Evolutionary conservation across 2,797 vertebrate species (phyloP).

Genomic region (Lacerta agilis): DNA sequence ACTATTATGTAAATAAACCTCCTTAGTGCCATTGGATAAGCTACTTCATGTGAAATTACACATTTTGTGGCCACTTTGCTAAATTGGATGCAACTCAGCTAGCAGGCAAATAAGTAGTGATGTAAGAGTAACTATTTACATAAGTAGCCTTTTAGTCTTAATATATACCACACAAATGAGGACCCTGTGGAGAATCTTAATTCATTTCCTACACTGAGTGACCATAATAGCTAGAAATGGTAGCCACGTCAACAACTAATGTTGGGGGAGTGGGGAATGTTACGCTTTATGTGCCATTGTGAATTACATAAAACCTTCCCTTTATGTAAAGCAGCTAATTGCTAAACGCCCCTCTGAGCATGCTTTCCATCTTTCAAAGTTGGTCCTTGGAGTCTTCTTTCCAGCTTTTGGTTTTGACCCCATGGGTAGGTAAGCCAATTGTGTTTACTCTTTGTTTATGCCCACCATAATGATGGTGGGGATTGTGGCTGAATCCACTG

Average conservation of each 20-base stretch:
- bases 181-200: slow-evolving; percentile 70
- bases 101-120: slow-evolving; percentile 63
- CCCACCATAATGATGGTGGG: not conserved
- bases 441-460: not conserved
- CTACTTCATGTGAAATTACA: slow-evolving; percentile 43
- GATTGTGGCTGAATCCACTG: not conserved
- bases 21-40: slow-evolving; percentile 31
- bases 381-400: not conserved
- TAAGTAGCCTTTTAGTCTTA: slow-evolving; percentile 67
- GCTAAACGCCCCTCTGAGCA: slow-evolving; percentile 12
- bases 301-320: slow-evolving; percentile 11
- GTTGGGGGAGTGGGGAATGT: slow-evolving; percentile 19
- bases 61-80: slow-evolving; percentile 62
- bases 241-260: slow-evolving; percentile 49
- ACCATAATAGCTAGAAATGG: slow-evolving; percentile 56
- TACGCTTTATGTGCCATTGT: slow-evolving; percentile 10
- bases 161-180: slow-evolving; percentile 69
- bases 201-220: slow-evolving; percentile 69
- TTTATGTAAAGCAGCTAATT: slow-evolving; percentile 36
- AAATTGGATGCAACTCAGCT: slow-evolving; percentile 55
- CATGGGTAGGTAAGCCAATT: not conserved
- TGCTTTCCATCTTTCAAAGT: slow-evolving; percentile 4
- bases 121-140: slow-evolving; percentile 70
- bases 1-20: slow-evolving; percentile 8
- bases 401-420: not conserved